phyloP scores from a whole-genome alignment of 2,797 vertebrate species.

The Bradypodion ventrale region DNA sequence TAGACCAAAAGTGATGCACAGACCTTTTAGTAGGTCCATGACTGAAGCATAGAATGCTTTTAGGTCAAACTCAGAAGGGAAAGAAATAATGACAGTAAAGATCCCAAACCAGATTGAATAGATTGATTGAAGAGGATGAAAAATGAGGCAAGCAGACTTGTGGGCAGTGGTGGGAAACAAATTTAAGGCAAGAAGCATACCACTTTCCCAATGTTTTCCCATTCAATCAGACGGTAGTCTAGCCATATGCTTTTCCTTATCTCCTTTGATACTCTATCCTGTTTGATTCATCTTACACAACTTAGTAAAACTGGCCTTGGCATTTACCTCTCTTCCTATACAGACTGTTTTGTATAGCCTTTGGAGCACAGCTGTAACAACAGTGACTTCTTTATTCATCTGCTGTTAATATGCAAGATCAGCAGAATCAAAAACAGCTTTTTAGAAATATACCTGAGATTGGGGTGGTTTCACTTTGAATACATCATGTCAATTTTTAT shows the following conservation, averaged over 20 bases:
- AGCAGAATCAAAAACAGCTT: conserved; percentile 8
- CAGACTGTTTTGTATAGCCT: background rate
- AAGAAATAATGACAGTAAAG: too few species aligned
- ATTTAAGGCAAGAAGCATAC: too few species aligned
- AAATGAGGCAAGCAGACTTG: background rate
- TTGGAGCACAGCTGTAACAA: background rate
- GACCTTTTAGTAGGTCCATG: too few species aligned
- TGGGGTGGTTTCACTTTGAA: background rate
- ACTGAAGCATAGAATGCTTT: too few species aligned
- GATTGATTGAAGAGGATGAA: background rate
- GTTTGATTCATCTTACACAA: background rate
- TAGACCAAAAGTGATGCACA: too few species aligned
- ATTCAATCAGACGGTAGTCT: too few species aligned
- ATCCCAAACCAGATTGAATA: too few species aligned
- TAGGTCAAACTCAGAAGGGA: too few species aligned
- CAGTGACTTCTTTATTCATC: background rate
- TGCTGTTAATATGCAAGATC: background rate
- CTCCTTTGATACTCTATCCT: background rate
- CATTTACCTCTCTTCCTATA: rapidly evolving
- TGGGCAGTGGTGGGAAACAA: too few species aligned
- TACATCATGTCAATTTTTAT: background rate
- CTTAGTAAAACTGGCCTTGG: background rate
- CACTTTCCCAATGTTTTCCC: too few species aligned
- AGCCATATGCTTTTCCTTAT: too few species aligned
- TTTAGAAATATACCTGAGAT: background rate